Percentiles rank a stretch among this genome's conserved stretches.
Evolutionary conservation across 2,113 vertebrate genomes (phyloP).

Genomic region (Laticauda laticaudata): DNA sequence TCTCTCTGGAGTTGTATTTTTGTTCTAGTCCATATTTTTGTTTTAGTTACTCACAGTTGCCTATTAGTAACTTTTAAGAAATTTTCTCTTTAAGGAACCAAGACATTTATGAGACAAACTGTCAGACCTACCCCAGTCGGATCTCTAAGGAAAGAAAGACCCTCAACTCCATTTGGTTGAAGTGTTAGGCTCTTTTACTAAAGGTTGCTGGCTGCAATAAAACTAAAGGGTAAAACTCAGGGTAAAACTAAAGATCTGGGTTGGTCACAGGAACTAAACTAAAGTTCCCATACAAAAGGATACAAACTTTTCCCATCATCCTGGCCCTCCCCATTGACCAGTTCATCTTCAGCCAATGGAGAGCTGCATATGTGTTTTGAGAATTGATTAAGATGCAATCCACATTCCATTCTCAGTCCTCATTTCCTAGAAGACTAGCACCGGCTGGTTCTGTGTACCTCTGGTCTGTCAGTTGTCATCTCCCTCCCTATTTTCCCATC

Average conservation of each 20-base stretch:
- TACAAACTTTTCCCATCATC: neutral
- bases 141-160: neutral
- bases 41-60: conserved; percentile 31
- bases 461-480: neutral
- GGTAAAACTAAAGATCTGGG: neutral
- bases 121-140: neutral
- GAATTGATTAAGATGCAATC: neutral
- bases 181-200: neutral
- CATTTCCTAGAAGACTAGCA: neutral
- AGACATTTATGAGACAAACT: neutral
- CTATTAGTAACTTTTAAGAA: conserved; percentile 35
- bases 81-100: neutral
- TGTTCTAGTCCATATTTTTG: conserved; percentile 48
- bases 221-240: neutral
- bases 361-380: neutral
- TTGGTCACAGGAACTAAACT: neutral
- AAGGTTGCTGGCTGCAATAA: neutral
- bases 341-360: neutral
- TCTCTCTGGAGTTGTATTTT: conserved; percentile 35
- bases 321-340: too few species aligned
- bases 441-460: neutral
- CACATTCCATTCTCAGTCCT: neutral
- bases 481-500: neutral
- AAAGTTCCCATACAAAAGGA: neutral
- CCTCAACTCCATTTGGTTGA: neutral